A percentile compares a stretch with the other conserved stretches of the same genome.
Evolutionary conservation across 2,888 invertebrate species (phyloP).

Genomic region (Caenorhabditis becei): DNA sequence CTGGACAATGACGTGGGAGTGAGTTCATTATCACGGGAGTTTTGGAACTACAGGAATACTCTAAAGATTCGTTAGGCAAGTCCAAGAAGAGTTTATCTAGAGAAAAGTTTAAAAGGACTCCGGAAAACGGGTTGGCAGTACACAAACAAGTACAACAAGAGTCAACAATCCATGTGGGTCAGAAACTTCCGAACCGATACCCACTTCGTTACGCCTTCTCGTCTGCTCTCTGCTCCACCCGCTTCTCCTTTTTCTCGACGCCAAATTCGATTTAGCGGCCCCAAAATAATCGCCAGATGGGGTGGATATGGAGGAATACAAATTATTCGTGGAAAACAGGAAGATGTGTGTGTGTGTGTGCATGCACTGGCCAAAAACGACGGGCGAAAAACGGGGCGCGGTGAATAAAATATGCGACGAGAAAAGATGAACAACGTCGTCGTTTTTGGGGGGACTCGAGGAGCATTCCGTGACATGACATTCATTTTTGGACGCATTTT

Average conservation of each 20-base stretch:
- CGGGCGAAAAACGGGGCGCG: conserved; percentile 3
- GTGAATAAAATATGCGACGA: conserved; percentile 39
- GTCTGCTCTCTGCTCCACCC: not conserved
- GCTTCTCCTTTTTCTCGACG: conserved; percentile 1
- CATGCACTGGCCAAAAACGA: not conserved
- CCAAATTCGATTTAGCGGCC: conserved; percentile 37
- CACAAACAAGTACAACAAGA: not conserved
- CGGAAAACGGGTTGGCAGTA: too few species aligned
- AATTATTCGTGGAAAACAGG: conserved; percentile 16
- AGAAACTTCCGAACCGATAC: too few species aligned
- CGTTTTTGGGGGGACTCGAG: not conserved
- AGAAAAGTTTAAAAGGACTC: too few species aligned
- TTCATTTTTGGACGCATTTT: conserved; percentile 14
- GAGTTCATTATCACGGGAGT: too few species aligned
- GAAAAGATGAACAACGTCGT: conserved; percentile 37
- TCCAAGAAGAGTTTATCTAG: too few species aligned
- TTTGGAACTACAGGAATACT: too few species aligned
- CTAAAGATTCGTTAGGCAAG: too few species aligned
- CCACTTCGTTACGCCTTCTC: conserved; percentile 7
- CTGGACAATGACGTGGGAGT: too few species aligned
- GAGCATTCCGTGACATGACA: conserved; percentile 38
- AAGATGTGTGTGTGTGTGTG: not conserved
- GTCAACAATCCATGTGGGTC: conserved; percentile 29
- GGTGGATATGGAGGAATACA: conserved; percentile 31
- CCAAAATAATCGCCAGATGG: conserved; percentile 50